These are phyloP conservation scores for Caenorhabditis remanei DNA, from an alignment of 1,140 invertebrate species.

Conservation along the genomic window DNA sequence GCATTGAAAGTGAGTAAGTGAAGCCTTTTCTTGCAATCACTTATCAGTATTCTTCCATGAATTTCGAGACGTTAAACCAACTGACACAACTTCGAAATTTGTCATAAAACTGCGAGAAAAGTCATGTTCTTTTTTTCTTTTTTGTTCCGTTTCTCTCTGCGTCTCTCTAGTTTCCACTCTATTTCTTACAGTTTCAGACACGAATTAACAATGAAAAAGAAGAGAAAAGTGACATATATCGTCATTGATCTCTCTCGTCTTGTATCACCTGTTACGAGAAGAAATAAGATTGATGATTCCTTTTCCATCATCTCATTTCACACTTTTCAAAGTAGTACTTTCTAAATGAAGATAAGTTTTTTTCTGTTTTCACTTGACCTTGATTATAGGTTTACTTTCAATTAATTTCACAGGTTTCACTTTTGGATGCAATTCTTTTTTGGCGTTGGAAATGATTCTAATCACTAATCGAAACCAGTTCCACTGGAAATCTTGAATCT, in stretches of 20 bases:
- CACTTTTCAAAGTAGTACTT: constrained; percentile 5
- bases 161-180: background rate
- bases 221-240: background rate
- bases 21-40: background rate
- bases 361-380: constrained; percentile 21
- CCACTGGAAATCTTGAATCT: too few relatives aligned
- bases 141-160: background rate
- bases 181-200: constrained; percentile 40
- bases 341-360: constrained; percentile 14
- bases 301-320: background rate
- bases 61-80: background rate
- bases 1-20: constrained; percentile 38
- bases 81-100: background rate
- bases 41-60: constrained; percentile 46
- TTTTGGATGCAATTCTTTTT: too few relatives aligned
- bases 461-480: too few relatives aligned
- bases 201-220: background rate
- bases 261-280: constrained; percentile 24
- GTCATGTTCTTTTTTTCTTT: background rate
- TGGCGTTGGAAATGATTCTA: too few relatives aligned
- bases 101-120: background rate
- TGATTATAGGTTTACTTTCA: constrained; percentile 13
- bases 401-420: too few relatives aligned
- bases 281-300: constrained; percentile 31
- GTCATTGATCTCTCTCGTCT: constrained; percentile 4